Conservation (phyloP, 1,140 invertebrate genomes). For the Hylaeus anthracinus region DNA sequence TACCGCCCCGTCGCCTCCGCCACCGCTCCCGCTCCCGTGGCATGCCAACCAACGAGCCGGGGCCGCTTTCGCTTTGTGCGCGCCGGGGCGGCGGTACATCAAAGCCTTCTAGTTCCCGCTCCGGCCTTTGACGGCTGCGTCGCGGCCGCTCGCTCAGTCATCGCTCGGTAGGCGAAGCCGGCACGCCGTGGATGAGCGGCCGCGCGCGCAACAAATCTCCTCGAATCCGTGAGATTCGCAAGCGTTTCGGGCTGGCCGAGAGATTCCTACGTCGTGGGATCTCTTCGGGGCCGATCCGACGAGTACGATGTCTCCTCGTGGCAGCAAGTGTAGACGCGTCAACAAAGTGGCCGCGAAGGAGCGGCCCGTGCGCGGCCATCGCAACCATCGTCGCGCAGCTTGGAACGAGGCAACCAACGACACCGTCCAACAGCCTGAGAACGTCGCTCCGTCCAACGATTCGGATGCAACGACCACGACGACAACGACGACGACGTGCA, state of each 20-base stretch:
- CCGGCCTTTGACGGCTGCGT: conserved; percentile 79
- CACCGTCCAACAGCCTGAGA: not conserved
- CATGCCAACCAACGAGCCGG: conserved; percentile 74
- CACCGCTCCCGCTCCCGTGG: conserved; percentile 62
- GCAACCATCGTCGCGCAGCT: not conserved
- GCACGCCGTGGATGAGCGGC: conserved; percentile 68
- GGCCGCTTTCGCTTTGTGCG: conserved; percentile 79
- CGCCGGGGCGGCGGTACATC: conserved; percentile 79
- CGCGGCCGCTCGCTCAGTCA: conserved; percentile 78
- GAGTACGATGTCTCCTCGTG: conserved; percentile 62
- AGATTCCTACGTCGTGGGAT: conserved; percentile 7
- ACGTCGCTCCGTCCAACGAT: conserved; percentile 24
- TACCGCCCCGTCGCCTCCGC: conserved; percentile 51
- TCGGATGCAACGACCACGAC: conserved; percentile 19
- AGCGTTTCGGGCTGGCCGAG: not conserved
- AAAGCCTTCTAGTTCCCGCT: conserved; percentile 79
- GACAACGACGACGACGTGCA: conserved; percentile 17
- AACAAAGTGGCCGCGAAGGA: conserved; percentile 53
- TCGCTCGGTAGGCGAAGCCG: conserved; percentile 76
- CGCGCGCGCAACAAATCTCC: conserved; percentile 49
- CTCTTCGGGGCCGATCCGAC: not conserved
- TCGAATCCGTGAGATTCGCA: conserved; percentile 50
- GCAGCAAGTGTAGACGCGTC: conserved; percentile 65
- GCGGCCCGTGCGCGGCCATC: conserved; percentile 30
- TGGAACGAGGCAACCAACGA: not conserved